Evolutionary conservation across 2,797 vertebrate species (phyloP).

Genomic region (Gymnodraco acuticeps): DNA sequence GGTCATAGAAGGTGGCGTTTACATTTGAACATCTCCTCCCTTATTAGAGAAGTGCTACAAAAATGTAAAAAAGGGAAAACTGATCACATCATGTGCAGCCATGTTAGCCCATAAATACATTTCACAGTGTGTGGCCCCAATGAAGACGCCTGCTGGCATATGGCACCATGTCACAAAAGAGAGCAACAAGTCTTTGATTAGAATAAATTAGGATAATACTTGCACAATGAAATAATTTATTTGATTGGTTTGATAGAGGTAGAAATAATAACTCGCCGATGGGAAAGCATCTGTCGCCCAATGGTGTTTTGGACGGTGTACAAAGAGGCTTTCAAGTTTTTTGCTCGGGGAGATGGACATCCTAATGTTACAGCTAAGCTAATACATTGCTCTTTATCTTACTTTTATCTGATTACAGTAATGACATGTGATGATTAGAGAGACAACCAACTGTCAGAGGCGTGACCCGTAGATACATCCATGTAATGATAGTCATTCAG

Average conservation of each 20-base stretch:
- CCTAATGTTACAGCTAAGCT: constrained; percentile 60
- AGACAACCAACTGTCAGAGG: constrained; percentile 67
- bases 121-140: constrained; percentile 42
- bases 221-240: constrained; percentile 58
- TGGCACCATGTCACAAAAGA: constrained; percentile 59
- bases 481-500: constrained; percentile 67
- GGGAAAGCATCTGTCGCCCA: constrained; percentile 59
- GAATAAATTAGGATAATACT: constrained; percentile 70
- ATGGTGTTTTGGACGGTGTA: constrained; percentile 53
- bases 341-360: constrained; percentile 49
- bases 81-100: constrained; percentile 41
- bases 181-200: constrained; percentile 66
- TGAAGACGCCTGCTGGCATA: constrained; percentile 63
- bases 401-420: constrained; percentile 72
- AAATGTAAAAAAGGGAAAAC: constrained; percentile 27
- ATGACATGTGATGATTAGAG: constrained; percentile 72
- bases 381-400: constrained; percentile 68
- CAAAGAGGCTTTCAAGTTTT: constrained; percentile 62
- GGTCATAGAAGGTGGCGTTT: constrained; percentile 17
- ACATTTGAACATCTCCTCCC: constrained; percentile 18
- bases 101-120: constrained; percentile 53
- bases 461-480: constrained; percentile 63
- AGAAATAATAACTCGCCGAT: constrained; percentile 63
- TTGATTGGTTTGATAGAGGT: constrained; percentile 47
- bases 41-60: constrained; percentile 18